Evolutionary conservation across 2,113 vertebrate species (phyloP).

Genomic region (Archilochus colubris): DNA sequence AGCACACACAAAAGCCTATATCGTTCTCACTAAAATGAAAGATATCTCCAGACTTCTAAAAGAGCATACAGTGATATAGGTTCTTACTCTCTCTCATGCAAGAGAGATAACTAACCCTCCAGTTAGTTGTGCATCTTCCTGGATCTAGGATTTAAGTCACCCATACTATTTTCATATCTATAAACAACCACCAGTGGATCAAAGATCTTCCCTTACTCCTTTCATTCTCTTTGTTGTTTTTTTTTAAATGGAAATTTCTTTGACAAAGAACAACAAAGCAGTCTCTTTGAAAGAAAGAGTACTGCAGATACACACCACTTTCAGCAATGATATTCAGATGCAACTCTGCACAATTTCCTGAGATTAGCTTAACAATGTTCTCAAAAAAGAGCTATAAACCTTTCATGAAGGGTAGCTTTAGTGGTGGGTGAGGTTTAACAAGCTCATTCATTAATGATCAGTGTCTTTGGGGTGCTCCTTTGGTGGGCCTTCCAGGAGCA

Average conservation of each 20-base stretch:
- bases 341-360: not conserved
- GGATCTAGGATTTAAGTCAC: not conserved
- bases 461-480: conserved; percentile 10
- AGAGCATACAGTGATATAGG: conserved; percentile 3
- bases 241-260: conserved; percentile 44
- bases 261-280: conserved; percentile 41
- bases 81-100: not conserved
- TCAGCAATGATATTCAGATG: conserved; percentile 26
- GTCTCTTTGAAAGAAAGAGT: conserved; percentile 26
- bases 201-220: conserved; percentile 27
- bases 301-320: conserved; percentile 28
- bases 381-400: conserved; percentile 36
- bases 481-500: conserved; percentile 32
- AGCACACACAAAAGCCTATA: conserved; percentile 62
- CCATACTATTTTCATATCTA: conserved; percentile 35
- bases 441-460: not conserved
- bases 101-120: conserved; percentile 11
- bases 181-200: not conserved
- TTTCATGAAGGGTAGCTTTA: conserved; percentile 7
- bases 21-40: conserved; percentile 54
- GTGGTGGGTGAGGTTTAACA: conserved; percentile 15
- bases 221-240: not conserved
- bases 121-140: not conserved
- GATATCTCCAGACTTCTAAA: conserved; percentile 39
- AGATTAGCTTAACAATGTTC: conserved; percentile 38